Conservation (phyloP, 2,888 invertebrate species). For the Diloba caeruleocephala region DNA sequence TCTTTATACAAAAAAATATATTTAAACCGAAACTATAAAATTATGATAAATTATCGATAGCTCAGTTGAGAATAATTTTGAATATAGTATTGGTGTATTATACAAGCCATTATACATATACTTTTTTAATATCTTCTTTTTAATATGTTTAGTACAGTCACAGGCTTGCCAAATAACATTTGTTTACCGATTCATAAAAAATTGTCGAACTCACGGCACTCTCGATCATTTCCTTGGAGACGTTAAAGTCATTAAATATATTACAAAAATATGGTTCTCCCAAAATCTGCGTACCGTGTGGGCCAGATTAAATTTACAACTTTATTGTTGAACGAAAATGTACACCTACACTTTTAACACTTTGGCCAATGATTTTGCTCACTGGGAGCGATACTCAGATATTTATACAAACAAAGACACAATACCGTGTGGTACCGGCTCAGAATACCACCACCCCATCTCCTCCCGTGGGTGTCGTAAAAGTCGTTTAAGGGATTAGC, state of each 20-base stretch:
- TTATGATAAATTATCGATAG: too few species aligned
- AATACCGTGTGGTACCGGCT: too few species aligned
- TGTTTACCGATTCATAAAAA: conserved; percentile 40
- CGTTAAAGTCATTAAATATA: conserved; percentile 52
- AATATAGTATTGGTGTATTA: too few species aligned
- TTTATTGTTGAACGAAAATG: conserved; percentile 37
- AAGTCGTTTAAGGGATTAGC: too few species aligned
- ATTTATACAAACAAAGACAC: too few species aligned
- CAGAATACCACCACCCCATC: too few species aligned
- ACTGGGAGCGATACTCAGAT: neutral
- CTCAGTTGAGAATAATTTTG: too few species aligned
- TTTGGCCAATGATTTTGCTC: conserved; percentile 4
- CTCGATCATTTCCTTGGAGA: conserved; percentile 53
- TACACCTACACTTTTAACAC: neutral
- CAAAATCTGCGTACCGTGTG: conserved; percentile 28
- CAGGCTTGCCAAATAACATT: conserved; percentile 12
- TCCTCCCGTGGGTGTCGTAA: too few species aligned
- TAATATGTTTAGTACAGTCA: neutral
- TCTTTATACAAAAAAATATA: too few species aligned
- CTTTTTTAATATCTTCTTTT: neutral
- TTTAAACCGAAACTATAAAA: too few species aligned
- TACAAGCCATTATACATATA: neutral
- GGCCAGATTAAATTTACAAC: conserved; percentile 42
- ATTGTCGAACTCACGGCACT: conserved; percentile 37
- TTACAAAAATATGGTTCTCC: conserved; percentile 37